Evolutionary conservation across 2,797 vertebrate genomes (phyloP).

Genomic region (Vireo griseus): DNA sequence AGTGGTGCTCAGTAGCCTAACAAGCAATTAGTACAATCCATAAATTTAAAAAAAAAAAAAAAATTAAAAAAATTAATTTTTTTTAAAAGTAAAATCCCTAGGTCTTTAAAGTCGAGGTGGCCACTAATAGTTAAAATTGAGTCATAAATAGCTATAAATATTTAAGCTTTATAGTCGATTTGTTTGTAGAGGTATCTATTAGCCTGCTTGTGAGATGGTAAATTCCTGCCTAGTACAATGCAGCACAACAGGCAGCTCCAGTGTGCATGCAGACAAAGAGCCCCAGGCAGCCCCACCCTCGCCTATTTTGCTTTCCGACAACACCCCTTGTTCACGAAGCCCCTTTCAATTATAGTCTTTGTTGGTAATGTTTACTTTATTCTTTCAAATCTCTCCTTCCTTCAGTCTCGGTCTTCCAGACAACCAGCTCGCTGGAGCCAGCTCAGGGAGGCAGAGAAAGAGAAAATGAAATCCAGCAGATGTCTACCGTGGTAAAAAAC

Average conservation of each 20-base stretch:
- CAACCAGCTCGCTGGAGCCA: conserved; percentile 5
- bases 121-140: conserved; percentile 54
- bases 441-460: background rate
- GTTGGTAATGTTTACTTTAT: conserved; percentile 69
- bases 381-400: conserved; percentile 59
- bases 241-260: conserved; percentile 48
- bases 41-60: background rate
- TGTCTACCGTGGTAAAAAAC: background rate
- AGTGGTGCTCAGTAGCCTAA: background rate
- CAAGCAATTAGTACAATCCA: background rate
- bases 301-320: conserved; percentile 47
- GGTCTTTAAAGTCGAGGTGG: background rate
- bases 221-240: conserved; percentile 62
- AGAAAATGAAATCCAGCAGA: conserved; percentile 14
- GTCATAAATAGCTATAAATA: conserved; percentile 67
- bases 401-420: conserved; percentile 33
- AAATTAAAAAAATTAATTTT: too few species aligned
- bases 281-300: conserved; percentile 54
- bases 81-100: background rate
- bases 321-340: conserved; percentile 65
- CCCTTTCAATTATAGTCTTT: conserved; percentile 72
- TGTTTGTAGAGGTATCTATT: conserved; percentile 59
- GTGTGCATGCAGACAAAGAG: conserved; percentile 65
- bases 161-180: conserved; percentile 59
- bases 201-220: conserved; percentile 56